A percentile compares a stretch with the other conserved stretches of the same genome.
phyloP scores from a whole-genome alignment of 2,113 vertebrate species.

The Malurus melanocephalus region DNA sequence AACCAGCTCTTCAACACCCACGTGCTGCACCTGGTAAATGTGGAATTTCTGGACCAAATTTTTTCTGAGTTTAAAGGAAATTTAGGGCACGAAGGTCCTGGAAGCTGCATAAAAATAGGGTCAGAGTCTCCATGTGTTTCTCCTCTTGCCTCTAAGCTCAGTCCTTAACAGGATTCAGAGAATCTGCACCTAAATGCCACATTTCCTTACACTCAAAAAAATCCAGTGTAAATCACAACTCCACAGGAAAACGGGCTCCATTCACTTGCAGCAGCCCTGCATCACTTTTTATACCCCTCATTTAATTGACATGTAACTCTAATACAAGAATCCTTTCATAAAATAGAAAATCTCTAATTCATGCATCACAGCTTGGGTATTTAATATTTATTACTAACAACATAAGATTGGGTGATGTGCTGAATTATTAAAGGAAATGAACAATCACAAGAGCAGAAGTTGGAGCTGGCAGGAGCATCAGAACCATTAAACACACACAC shows the following conservation, averaged over 20 bases:
- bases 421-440: slow-evolving; percentile 58
- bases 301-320: slow-evolving; percentile 42
- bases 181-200: not conserved
- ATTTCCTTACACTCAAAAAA: not conserved
- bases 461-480: not conserved
- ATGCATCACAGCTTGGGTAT: slow-evolving; percentile 20
- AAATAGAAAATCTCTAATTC: slow-evolving; percentile 27
- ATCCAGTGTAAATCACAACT: not conserved
- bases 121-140: not conserved
- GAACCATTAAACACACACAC: not conserved
- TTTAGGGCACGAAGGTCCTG: not conserved
- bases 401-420: slow-evolving; percentile 14
- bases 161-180: not conserved
- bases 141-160: not conserved
- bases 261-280: not conserved
- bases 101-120: not conserved
- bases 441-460: slow-evolving; percentile 22
- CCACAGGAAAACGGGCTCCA: not conserved
- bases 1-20: not conserved
- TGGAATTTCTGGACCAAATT: not conserved
- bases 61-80: not conserved
- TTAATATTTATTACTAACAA: slow-evolving; percentile 60
- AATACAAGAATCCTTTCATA: slow-evolving; percentile 3
- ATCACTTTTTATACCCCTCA: not conserved
- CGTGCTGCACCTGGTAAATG: not conserved